phyloP scores from a whole-genome alignment of 2,113 vertebrate species.

The Emydocephalus ijimae region DNA sequence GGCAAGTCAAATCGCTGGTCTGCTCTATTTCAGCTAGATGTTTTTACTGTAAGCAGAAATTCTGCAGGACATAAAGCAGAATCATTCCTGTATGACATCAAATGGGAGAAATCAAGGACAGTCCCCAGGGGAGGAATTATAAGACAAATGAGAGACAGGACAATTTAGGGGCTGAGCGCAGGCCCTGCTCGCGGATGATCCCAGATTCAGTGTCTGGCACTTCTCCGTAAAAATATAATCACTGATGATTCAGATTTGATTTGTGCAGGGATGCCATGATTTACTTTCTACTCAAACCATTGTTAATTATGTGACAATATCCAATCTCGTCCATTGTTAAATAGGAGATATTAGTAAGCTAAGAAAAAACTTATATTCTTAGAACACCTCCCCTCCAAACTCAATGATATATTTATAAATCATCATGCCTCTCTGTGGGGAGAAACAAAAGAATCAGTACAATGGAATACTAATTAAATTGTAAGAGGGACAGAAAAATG shows the following conservation, averaged over 20 bases:
- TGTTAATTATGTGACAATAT: neutral
- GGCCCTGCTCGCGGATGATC: neutral
- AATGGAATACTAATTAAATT: neutral
- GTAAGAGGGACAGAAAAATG: neutral
- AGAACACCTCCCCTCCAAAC: neutral
- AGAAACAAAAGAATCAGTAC: neutral
- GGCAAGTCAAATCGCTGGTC: neutral
- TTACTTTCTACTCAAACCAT: neutral
- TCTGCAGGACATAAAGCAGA: neutral
- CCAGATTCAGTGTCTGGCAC: neutral
- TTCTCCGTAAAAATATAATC: neutral
- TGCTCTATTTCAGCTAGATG: neutral
- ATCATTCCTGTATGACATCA: neutral
- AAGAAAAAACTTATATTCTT: neutral
- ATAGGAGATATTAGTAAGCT: neutral
- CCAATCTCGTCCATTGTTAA: neutral
- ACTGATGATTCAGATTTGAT: neutral
- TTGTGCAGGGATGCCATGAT: neutral
- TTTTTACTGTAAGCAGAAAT: neutral
- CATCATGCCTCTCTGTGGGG: neutral
- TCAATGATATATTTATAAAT: neutral
- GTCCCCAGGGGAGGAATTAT: neutral
- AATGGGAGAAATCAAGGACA: neutral
- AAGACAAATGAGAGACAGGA: neutral
- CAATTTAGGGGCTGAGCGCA: neutral